Conservation (phyloP, 2,113 vertebrate species). For the Nettapus auritus region DNA sequence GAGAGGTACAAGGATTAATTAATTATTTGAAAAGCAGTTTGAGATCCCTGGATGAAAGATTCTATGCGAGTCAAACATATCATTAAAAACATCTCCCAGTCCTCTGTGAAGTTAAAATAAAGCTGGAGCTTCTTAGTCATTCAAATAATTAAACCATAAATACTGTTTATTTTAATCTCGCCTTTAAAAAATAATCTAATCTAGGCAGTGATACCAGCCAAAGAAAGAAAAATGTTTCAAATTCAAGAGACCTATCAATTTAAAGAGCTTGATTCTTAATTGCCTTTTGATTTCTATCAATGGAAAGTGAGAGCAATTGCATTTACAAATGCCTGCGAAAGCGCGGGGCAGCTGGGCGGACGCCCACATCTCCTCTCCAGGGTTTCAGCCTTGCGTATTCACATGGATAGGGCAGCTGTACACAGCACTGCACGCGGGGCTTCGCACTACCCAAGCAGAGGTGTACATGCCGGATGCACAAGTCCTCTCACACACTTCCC, state of each 20-base stretch:
- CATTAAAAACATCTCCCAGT: conserved; percentile 60
- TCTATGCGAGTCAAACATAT: conserved; percentile 33
- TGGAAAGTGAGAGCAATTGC: conserved; percentile 27
- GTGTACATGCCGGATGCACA: neutral
- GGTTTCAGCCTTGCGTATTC: neutral
- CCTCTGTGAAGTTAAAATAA: conserved; percentile 69
- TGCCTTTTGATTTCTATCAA: conserved; percentile 59
- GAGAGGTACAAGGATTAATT: conserved; percentile 51
- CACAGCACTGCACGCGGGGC: neutral
- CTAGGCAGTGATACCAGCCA: conserved; percentile 16
- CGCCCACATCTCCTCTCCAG: neutral
- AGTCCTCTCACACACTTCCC: neutral
- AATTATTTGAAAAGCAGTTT: conserved; percentile 62
- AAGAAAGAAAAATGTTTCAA: conserved; percentile 51
- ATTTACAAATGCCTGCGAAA: neutral
- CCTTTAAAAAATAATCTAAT: conserved; percentile 60
- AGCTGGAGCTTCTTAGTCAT: conserved; percentile 63
- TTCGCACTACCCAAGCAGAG: neutral
- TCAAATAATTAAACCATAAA: conserved; percentile 69
- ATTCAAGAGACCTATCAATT: conserved; percentile 41
- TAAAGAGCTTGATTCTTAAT: conserved; percentile 45
- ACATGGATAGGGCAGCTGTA: neutral
- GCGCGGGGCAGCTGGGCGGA: neutral
- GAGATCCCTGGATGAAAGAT: conserved; percentile 68
- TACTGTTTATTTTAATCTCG: conserved; percentile 58